These are phyloP conservation scores for Alentia gelatinosa DNA, from an alignment of 2,888 invertebrate species.

Conservation along the genomic window DNA sequence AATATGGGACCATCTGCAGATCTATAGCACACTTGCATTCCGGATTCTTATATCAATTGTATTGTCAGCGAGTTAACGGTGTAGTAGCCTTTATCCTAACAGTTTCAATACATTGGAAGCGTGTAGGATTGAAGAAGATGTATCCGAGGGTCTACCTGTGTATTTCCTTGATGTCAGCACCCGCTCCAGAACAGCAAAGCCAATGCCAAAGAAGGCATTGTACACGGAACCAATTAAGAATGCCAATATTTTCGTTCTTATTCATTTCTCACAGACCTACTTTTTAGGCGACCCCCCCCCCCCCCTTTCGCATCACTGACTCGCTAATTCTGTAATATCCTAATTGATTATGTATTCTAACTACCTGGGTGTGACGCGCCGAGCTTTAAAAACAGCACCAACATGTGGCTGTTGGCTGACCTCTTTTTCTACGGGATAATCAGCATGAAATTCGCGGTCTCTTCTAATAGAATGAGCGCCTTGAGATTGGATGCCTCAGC, in stretches of 20 bases:
- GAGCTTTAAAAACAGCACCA: background rate
- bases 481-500: background rate
- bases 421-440: background rate
- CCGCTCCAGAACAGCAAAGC: too few relatives aligned
- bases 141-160: too few relatives aligned
- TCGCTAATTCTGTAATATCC: slow-evolving; percentile 14
- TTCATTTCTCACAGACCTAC: background rate
- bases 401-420: background rate
- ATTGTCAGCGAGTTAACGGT: too few relatives aligned
- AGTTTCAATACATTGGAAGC: too few relatives aligned
- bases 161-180: too few relatives aligned
- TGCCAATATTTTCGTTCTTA: background rate
- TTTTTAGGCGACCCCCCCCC: background rate
- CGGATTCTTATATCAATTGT: too few relatives aligned
- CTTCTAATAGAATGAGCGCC: slow-evolving; percentile 18
- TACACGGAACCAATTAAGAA: background rate
- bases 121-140: too few relatives aligned
- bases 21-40: too few relatives aligned
- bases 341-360: slow-evolving; percentile 37
- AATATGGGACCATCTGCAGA: too few relatives aligned
- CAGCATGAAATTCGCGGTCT: slow-evolving; percentile 36
- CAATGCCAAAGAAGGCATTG: background rate
- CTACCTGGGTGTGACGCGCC: background rate
- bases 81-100: too few relatives aligned
- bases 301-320: background rate